Base-by-base conservation (phyloP, 2,797 vertebrate genomes). In the Anomalospiza imberbis region DNA sequence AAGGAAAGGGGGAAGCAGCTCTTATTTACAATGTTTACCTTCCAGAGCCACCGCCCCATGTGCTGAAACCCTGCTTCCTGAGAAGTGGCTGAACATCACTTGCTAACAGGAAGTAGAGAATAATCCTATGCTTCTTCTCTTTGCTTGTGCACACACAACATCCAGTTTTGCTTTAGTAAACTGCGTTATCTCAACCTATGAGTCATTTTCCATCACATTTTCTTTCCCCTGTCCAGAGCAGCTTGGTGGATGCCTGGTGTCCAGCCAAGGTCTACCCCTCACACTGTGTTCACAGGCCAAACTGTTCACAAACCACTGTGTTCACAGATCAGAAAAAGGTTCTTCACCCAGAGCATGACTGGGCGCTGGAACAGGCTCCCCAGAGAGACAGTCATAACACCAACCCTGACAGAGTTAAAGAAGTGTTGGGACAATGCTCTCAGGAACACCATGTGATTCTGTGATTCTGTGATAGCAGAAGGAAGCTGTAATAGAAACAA, bases 121-220 rank as follows among this genome's bases (percentile, higher is more conserved):
- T 20, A 65, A 65, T 51, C 10, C 28, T 8, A 0, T 15, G 11
- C 21, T n/a, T 70, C 21, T 26, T 12, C 14, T 45, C 17, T 77
- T 58, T 34, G 8, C 20, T 65, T 51, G 18, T 40, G 29, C 1
- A 1, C 16, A 25, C 0, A 0, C 51, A 65, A 34, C 15, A 31
- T 65, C 22, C 18, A 2, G 6, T 34, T 58, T 65, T 58, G 10
- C 12, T 34, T 40, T 51, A 71, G 29, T 45, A 77, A 58, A 51
- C 29, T 9, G 32, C 29, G 24, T 45, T 65, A 40, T 53, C 18
- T 45, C 58, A 65, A 19, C 13, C 15, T 58, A 4, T 5, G 18
- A 32, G 9, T 45, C 2, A 12, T 65, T 53, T 65, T 40, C 25
- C 29, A 31, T 58, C 38, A 34, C 20, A 18, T 44, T 71, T 65